Base-by-base conservation (phyloP, 2,888 invertebrate genomes). In the Lasioglossum calceatum region DNA sequence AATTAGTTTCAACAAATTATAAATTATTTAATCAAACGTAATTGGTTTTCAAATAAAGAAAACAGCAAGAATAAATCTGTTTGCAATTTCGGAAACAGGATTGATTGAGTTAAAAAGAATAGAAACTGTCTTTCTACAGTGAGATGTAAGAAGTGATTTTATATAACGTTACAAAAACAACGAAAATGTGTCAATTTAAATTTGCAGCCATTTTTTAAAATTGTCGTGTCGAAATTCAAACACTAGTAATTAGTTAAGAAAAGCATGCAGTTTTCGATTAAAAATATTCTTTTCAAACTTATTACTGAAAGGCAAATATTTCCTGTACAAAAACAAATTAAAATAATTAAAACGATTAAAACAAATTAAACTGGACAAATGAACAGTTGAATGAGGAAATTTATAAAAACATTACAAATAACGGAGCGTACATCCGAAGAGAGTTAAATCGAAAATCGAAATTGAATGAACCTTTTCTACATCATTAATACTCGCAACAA, bases 1-100 rank as follows among this genome's bases (percentile, higher is more conserved):
- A 32, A 32, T 64, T 27, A 32, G 64, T 64, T 64, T 64, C 64
- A 32, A 64, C 64, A 32, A 64, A 64, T 64, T 64, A 64, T 64
- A 32, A 64, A 64, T 64, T 64, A 64, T 64, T 64, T 19, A 64
- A 16, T 5, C 2, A 7, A 1, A 64, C 8, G 64, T 32, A 64
- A 64, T 64, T 64, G 32, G 64, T 19, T 64, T 64, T 64, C 8
- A 19, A 64, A 16, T 32, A 19, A 64, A 14, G 14, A 14, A 27
- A 32, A 16, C 16, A 1, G 32, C 64, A 2, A 2, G 32, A 2
- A 64, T 32, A 64, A 5, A 32, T 64, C 64, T 7, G 64, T 16
- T 16, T 5, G 64, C 7, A 16, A 32, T 32, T 32, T 32, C 32
- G 16, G 32, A 12, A 32, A 14, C 4, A 64, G 2, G 64, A 16